Percentiles rank a stretch among this genome's conserved stretches.
These are phyloP conservation scores for Dasypolia templi DNA, from an alignment of 2,888 invertebrate species.

Conservation along the genomic window DNA sequence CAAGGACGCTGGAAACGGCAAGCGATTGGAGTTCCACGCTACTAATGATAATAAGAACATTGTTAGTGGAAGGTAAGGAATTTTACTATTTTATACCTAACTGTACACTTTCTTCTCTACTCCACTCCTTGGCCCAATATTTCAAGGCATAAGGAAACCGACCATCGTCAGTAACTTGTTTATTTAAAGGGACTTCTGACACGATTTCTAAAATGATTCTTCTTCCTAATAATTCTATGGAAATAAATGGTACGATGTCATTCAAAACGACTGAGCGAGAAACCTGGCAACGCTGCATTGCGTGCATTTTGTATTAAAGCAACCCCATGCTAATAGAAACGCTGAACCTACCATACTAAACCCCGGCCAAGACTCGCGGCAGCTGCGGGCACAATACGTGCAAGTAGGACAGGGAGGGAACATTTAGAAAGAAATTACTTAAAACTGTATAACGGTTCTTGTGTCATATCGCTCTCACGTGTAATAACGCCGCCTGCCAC, in stretches of 20 bases:
- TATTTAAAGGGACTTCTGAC: neutral
- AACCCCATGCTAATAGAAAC: neutral
- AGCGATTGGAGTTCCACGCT: constrained; percentile 91
- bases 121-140: neutral
- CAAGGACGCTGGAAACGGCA: constrained; percentile 90
- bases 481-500: neutral
- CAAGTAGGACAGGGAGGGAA: neutral
- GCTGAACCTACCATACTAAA: too few relatives aligned
- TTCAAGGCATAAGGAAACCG: neutral
- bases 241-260: neutral
- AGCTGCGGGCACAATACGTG: neutral
- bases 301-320: neutral
- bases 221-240: neutral
- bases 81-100: neutral
- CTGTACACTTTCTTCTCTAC: neutral
- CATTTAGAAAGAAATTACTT: neutral
- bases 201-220: neutral
- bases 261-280: neutral
- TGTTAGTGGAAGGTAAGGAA: constrained; percentile 93
- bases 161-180: neutral
- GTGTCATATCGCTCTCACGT: neutral
- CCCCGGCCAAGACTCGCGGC: neutral
- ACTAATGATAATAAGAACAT: constrained; percentile 92
- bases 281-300: neutral
- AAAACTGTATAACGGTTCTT: neutral